Percentiles rank a stretch among this genome's conserved stretches.
phyloP scores from a whole-genome alignment of 2,113 vertebrate genomes.

The Furnarius figulus region DNA sequence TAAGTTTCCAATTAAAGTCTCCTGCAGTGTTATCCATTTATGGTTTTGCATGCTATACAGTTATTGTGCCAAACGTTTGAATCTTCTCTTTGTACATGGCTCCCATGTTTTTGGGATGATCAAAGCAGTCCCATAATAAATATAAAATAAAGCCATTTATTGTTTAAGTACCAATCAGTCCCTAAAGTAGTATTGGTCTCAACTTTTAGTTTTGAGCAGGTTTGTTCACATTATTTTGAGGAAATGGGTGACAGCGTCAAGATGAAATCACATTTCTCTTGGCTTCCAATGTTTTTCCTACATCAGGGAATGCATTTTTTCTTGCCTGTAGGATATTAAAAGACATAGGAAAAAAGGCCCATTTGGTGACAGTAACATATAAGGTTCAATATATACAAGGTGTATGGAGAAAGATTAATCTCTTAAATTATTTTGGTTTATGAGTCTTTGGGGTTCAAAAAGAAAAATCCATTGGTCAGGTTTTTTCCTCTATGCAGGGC shows the following conservation, averaged over 20 bases:
- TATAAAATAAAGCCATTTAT: not conserved
- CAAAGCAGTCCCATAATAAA: not conserved
- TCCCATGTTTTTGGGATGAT: not conserved
- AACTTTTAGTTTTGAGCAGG: not conserved
- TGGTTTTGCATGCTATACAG: not conserved
- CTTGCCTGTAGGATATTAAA: not conserved
- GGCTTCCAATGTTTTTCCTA: not conserved
- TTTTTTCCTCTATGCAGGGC: not conserved
- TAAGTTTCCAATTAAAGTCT: not conserved
- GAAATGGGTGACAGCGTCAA: not conserved
- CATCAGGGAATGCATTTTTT: not conserved
- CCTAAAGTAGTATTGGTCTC: not conserved
- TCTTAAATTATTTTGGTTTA: not conserved
- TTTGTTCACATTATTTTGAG: not conserved
- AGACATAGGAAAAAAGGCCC: not conserved
- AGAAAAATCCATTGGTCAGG: not conserved
- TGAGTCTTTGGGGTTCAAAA: not conserved
- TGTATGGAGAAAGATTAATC: not conserved
- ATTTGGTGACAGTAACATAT: not conserved
- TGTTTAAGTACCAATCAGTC: not conserved
- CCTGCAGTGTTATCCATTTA: not conserved
- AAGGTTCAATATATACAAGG: not conserved
- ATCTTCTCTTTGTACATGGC: not conserved
- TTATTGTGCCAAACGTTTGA: not conserved
- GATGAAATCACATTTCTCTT: not conserved